phyloP scores from a whole-genome alignment of 64 coral and sea anemone species.

The Stichodactyla helianthus region DNA sequence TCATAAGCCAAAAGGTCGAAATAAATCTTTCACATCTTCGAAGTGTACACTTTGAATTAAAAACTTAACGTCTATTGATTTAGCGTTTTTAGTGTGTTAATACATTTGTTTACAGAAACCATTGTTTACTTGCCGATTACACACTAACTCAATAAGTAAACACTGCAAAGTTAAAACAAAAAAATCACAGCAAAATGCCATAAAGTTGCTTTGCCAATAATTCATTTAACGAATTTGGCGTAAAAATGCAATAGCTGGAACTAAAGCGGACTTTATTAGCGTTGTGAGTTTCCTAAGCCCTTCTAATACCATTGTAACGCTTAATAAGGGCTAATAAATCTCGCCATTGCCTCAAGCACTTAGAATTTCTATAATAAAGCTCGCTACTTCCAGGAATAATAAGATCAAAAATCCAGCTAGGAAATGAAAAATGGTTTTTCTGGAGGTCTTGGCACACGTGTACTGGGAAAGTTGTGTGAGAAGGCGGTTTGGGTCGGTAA shows the following conservation, averaged over 20 bases:
- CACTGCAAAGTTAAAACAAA: background rate
- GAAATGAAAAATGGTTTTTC: background rate
- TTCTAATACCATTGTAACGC: conserved; percentile 10
- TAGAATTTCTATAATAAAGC: background rate
- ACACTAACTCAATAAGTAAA: conserved; percentile 5
- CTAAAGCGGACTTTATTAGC: background rate
- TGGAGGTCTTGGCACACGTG: background rate
- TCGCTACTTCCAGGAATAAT: background rate
- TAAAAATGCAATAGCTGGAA: background rate
- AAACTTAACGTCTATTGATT: background rate
- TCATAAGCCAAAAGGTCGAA: background rate
- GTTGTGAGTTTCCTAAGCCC: background rate
- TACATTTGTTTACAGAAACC: conserved; percentile 17
- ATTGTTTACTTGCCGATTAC: conserved; percentile 10
- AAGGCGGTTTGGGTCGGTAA: conserved; percentile 10
- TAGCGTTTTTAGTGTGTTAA: background rate
- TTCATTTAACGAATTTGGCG: background rate
- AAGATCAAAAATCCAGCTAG: background rate
- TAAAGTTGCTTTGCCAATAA: background rate
- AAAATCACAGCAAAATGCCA: background rate
- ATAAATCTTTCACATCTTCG: background rate
- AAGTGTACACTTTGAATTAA: conserved; percentile 8
- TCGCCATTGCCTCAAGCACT: background rate
- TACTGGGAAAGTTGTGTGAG: background rate
- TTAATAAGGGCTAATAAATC: background rate